Evolutionary conservation across 2,113 vertebrate genomes (phyloP).

Genomic region (Corythoichthys haematopterus): DNA sequence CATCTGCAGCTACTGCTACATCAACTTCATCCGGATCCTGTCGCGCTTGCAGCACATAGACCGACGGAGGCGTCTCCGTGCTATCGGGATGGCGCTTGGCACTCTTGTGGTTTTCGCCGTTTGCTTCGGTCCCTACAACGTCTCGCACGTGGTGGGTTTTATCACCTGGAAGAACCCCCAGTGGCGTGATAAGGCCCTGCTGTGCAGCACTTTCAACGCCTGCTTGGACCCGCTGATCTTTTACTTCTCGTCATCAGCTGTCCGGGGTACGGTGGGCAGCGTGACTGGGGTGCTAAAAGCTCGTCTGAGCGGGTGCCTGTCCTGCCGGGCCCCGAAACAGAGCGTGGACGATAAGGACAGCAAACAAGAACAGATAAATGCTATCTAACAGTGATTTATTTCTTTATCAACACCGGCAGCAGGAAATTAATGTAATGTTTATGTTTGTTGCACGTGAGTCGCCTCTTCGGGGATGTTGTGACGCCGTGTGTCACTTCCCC

Average conservation of each 20-base stretch:
- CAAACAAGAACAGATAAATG: constrained; percentile 52
- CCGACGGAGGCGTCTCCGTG: constrained; percentile 60
- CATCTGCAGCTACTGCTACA: constrained; percentile 73
- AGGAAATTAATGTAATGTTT: constrained; percentile 47
- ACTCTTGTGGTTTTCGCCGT: constrained; percentile 77
- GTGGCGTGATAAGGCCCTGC: constrained; percentile 76
- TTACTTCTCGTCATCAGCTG: constrained; percentile 80
- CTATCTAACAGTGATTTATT: constrained; percentile 25
- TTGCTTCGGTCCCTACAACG: constrained; percentile 84
- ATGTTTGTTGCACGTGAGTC: constrained; percentile 26
- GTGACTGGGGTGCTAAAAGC: constrained; percentile 40
- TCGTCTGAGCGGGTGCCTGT: constrained; percentile 30
- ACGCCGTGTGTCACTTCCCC: not conserved
- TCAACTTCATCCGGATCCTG: constrained; percentile 73
- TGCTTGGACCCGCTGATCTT: constrained; percentile 85
- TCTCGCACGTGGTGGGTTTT: constrained; percentile 83
- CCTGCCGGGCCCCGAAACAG: constrained; percentile 6
- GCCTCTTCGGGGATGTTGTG: not conserved
- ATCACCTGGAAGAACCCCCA: constrained; percentile 52
- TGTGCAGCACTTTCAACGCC: constrained; percentile 82
- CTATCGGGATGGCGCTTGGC: constrained; percentile 72
- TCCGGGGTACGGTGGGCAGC: constrained; percentile 62
- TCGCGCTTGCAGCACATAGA: constrained; percentile 66
- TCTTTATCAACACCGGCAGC: constrained; percentile 28
- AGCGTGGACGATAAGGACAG: constrained; percentile 41